phyloP scores from a whole-genome alignment of 2,797 vertebrate genomes.

The Rhinogobio ventralis region DNA sequence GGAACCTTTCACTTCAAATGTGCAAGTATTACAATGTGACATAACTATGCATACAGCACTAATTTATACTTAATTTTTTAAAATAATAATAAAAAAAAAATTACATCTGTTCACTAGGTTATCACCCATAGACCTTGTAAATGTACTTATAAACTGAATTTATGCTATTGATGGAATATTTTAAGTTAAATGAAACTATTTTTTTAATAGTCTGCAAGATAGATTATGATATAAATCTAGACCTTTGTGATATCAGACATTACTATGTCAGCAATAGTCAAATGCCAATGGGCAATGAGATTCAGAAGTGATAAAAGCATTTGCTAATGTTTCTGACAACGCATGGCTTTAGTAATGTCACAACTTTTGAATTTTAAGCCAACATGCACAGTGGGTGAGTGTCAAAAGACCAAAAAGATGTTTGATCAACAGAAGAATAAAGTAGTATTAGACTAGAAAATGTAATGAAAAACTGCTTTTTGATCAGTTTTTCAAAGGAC shows the following conservation, averaged over 20 bases:
- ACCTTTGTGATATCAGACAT: slow-evolving; percentile 1
- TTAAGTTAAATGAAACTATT: background rate
- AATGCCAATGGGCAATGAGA: background rate
- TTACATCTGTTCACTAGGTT: background rate
- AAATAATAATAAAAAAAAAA: background rate
- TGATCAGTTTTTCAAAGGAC: background rate
- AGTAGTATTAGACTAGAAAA: background rate
- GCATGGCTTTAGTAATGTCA: background rate
- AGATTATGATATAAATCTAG: background rate
- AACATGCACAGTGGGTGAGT: background rate
- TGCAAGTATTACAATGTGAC: background rate
- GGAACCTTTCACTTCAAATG: background rate
- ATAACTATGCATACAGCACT: background rate
- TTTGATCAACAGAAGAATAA: slow-evolving; percentile 7
- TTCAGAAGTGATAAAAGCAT: slow-evolving; percentile 5
- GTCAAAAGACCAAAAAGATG: background rate
- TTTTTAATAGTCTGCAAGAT: background rate
- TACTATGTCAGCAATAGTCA: background rate
- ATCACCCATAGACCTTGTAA: background rate
- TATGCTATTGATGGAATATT: background rate
- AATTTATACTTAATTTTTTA: background rate
- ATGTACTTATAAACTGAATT: background rate
- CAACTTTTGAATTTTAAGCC: background rate
- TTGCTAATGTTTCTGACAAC: background rate
- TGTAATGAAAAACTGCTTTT: background rate